A percentile compares a stretch with the other conserved stretches of the same genome.
Evolutionary conservation across 2,888 invertebrate species (phyloP).

Genomic region (Thecophora atra): DNA sequence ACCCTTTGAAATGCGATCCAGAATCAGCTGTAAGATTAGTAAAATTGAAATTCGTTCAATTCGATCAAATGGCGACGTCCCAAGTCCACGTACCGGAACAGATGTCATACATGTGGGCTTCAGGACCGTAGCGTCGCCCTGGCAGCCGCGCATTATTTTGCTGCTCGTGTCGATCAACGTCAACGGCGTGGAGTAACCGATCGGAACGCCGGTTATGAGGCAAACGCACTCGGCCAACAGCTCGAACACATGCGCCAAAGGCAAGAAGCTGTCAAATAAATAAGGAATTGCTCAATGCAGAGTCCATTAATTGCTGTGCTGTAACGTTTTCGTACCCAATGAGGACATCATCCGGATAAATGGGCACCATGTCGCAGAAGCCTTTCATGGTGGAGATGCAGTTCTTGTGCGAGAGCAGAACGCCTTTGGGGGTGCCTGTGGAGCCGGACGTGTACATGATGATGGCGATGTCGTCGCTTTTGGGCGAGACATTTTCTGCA

Average conservation of each 20-base stretch:
- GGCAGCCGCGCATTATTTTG: conserved; percentile 94
- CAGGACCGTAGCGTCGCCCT: conserved; percentile 92
- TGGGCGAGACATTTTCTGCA: conserved; percentile 72
- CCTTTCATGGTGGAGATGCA: conserved; percentile 82
- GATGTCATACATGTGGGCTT: conserved; percentile 94
- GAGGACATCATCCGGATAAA: conserved; percentile 80
- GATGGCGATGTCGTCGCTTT: conserved; percentile 85
- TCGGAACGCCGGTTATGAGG: conserved; percentile 84
- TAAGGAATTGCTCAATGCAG: not conserved
- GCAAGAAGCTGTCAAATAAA: conserved; percentile 77
- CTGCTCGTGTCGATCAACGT: conserved; percentile 93
- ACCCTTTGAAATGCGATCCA: conserved; percentile 97
- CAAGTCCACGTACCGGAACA: conserved; percentile 80
- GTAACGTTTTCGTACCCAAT: conserved; percentile 78
- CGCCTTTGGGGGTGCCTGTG: conserved; percentile 94
- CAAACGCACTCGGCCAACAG: conserved; percentile 90
- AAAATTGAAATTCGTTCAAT: not conserved
- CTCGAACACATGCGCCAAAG: conserved; percentile 97
- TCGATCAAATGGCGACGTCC: not conserved
- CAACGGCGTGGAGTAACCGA: conserved; percentile 95
- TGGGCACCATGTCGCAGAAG: conserved; percentile 80
- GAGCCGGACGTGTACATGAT: conserved; percentile 99
- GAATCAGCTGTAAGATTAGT: conserved; percentile 76
- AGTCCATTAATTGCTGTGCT: not conserved
- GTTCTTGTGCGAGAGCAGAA: conserved; percentile 83